Evolutionary conservation across 2,113 vertebrate species (phyloP), one percentile per base, ranked within the genome.

Genomic region (Upupa epops): DNA sequence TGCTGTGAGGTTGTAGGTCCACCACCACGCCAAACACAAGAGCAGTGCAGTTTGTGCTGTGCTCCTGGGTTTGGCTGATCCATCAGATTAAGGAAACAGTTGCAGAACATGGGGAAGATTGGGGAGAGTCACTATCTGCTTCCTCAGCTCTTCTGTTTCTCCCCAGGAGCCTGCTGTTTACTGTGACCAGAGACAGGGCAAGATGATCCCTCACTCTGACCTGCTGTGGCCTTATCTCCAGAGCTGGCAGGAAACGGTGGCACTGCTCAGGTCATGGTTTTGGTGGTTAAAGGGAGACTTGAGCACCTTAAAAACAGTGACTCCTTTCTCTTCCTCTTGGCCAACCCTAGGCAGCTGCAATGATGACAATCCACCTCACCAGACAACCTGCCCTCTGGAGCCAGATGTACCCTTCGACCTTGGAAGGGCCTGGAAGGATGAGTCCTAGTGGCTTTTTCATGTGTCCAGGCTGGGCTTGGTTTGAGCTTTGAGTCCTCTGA

Each of bases 11-110:
- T 8, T 60, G 34, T 9, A 36, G 54, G 18, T 48, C n/a, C 73
- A 29, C 29, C 54, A 58, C 14, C 36, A 18, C 48, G 19, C 32
- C 17, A 2, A 88, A 20, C 11, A 17, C 29, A 15, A 0, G 2
- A 83, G 52, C 4, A 2, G 19, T 3, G 19, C 14, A 17, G 22
- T 37, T 78, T 1, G 0, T 12, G 32, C 37, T 40, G 0, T 2
- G 1, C 58, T 48, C 29, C 7, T 1, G 9, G 56, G 21, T 68
- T 68, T 1, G 0, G 28, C 37, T 21, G 40, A 61, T 58, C 29
- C 29, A 5, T 37, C 64, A 76, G 86, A 58, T 48, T 56, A 29
- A 92, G 51, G 46, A 75, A 75, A 36, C 8, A 4, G 20, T 80
- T 63, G 17, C 37, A 74, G 28, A 63, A 94, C 46, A n/a, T 1